Base-by-base conservation (phyloP, 2,888 invertebrate species). In the Harpalus rufipes region DNA sequence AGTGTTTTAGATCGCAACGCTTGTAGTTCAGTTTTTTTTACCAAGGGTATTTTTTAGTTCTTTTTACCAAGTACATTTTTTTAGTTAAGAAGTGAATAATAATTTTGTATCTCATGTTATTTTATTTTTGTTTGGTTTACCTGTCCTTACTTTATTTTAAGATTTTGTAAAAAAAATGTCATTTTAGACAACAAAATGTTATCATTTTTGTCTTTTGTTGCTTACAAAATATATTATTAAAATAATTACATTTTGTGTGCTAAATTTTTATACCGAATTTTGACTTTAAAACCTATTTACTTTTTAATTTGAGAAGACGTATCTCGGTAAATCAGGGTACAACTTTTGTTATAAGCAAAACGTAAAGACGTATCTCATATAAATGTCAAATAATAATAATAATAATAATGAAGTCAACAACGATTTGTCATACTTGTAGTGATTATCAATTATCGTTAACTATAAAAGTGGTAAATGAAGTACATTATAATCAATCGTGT, bases 161-260 rank as follows among this genome's bases (percentile, higher is more conserved):
- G 59, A 59, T 59, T 59, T 59, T 59, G 59, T 59, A 18, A 59
- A 59, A 59, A 59, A 59, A 59, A 59, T 59, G 59, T 59, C 16
- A 18, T 59, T 59, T 59, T 59, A 16, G 59, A 51, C 44, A 51
- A 59, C 59, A 59, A 2, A 18, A 59, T 59, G 59, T 16, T 18
- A 59, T 59, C 59, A 59, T 59, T 59, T 59, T 59, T 59, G 14
- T 59, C 59, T 59, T 59, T 59, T 59, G 18, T 59, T 59, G 59
- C 2, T n/a, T 59, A 59, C 59, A 59, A n/a, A 59, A 59, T 18
- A 59, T 59, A 16, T 59, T 59, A 16, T 59, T 59, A n/a, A 10
- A 16, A 59, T 16, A 59, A 59, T 59, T 16, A 59, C 59, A 59
- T 59, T 59, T 59, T 16, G 59, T 59, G 18, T 59, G 18, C 10